Evolutionary conservation across 2,888 invertebrate species (phyloP), one percentile per base, ranked within the genome.

Genomic region (Melanargia galathea): DNA sequence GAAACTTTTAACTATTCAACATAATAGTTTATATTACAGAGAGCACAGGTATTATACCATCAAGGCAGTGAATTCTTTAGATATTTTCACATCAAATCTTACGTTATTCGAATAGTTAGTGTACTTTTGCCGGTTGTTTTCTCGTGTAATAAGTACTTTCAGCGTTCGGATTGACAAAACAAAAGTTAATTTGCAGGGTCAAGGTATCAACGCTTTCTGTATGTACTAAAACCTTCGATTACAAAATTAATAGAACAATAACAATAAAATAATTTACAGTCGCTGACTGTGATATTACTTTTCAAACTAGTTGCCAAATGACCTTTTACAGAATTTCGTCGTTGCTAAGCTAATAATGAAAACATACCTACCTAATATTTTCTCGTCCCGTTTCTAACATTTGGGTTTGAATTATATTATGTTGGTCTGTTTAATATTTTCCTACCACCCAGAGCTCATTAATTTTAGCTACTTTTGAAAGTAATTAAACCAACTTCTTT

Each of bases 211-310:
- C 55, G 43, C 55, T 55, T 55, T 55, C 55, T 26, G 26, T 18
- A 16, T 24, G 24, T 16, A 16, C 18, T 43, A 40, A 54, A 55
- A 55, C 55, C 55, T 55, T 55, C 55, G 26, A 55, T 55, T 55
- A 55, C 24, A 43, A 43, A 40, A 55, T 26, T 24, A 43, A 26
- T 55, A 55, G 55, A 55, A 55, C 55, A 55, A 55, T 43, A 55
- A 55, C 24, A 18, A 16, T 55, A 55, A 35, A 52, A 52, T 35
- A 35, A 35, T 20, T 13, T 13, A 5, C n/a, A 18, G 18, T 5
- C 10, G 16, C 2, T 18, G 20, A 18, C 22, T 35, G 0, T 13
- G 22, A 22, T 22, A 22, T 51, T 16, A 30, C 51, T 30, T 51
- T 51, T 51, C 16, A 6, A 24, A 35, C 20, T 20, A 22, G 16